A percentile compares a stretch with the other conserved stretches of the same genome.
phyloP scores from a whole-genome alignment of 2,888 invertebrate genomes.

The Glaucopsyche alexis region DNA sequence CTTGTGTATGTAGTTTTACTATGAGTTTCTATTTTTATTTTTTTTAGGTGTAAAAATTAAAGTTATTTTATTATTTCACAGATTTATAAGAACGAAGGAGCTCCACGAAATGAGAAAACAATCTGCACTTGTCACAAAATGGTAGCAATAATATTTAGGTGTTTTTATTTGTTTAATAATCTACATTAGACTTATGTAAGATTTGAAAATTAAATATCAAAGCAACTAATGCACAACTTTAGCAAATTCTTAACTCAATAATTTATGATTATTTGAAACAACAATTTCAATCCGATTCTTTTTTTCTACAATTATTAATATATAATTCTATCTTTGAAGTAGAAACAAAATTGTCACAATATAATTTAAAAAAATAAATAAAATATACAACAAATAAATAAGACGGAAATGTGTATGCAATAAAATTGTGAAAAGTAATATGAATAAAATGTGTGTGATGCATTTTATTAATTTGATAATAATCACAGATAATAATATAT shows the following conservation, averaged over 20 bases:
- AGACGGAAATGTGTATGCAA: not conserved
- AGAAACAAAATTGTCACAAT: slow-evolving; percentile 6
- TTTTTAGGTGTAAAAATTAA: not conserved
- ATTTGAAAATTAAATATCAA: no score
- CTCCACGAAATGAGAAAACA: not conserved
- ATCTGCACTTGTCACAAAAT: slow-evolving; percentile 29
- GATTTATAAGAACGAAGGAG: not conserved
- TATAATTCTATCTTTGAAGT: not conserved
- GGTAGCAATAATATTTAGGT: slow-evolving; percentile 23
- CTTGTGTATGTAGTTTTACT: no score
- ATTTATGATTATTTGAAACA: no score
- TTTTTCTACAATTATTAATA: not conserved
- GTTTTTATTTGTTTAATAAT: slow-evolving; percentile 8
- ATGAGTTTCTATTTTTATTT: no score
- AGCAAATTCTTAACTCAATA: not conserved
- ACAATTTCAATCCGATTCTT: no score
- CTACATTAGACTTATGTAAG: not conserved
- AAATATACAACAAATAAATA: not conserved
- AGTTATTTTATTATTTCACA: not conserved
- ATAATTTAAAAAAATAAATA: not conserved
- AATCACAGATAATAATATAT: not conserved
- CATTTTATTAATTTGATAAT: not conserved
- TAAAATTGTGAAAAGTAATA: not conserved
- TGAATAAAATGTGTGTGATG: not conserved
- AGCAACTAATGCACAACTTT: not conserved